These are phyloP conservation scores for Tapirus terrestris DNA, from an alignment of 2,113 vertebrate genomes.

Conservation along the genomic window DNA sequence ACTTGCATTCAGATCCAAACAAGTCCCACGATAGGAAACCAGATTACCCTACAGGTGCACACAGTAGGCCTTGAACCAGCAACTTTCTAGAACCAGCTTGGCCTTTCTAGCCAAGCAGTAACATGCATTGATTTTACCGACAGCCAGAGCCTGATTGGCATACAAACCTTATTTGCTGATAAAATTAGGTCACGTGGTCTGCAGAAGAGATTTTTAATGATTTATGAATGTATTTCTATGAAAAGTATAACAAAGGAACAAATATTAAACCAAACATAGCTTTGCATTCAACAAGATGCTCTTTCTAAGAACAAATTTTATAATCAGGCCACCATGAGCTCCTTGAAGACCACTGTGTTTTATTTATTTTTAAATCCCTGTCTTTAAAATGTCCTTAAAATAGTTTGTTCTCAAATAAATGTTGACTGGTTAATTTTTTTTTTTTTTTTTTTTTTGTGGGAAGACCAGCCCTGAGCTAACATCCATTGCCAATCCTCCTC, in stretches of 20 bases:
- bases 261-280: not conserved
- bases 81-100: not conserved
- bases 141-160: not conserved
- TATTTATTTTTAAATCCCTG: not conserved
- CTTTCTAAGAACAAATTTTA: not conserved
- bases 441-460: too few species aligned
- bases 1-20: not conserved
- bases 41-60: not conserved
- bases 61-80: not conserved
- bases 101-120: not conserved
- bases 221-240: not conserved
- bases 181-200: not conserved
- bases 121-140: rapidly evolving
- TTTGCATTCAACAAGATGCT: not conserved
- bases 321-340: not conserved
- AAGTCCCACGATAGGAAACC: not conserved
- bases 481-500: too few species aligned
- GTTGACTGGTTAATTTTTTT: not conserved
- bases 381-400: not conserved
- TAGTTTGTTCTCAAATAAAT: not conserved
- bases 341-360: not conserved
- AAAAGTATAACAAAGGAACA: not conserved
- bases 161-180: not conserved
- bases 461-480: too few species aligned
- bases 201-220: not conserved